A percentile compares a stretch with the other conserved stretches of the same genome.
Evolutionary conservation across 1,140 invertebrate genomes (phyloP).

Genomic region (Neomicropteryx cornuta): DNA sequence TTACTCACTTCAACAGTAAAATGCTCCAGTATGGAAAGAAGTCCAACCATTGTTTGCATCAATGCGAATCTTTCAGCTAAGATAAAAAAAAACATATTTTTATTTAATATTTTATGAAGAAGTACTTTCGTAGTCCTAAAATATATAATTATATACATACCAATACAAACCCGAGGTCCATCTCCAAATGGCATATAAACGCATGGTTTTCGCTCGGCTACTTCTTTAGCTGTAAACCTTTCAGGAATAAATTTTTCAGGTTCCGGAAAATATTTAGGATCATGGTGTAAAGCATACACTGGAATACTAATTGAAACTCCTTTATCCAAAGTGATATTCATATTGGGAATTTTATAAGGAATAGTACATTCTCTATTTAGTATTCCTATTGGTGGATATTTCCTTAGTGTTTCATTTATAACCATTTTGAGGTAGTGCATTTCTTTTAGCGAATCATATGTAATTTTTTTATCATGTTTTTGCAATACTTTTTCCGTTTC

Average conservation of each 20-base stretch:
- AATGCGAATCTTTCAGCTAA: no score
- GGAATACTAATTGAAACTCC: constrained; percentile 37
- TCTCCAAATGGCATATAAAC: not conserved
- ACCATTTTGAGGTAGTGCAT: constrained; percentile 36
- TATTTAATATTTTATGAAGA: no score
- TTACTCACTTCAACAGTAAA: no score
- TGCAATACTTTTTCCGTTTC: constrained; percentile 29
- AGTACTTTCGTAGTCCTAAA: no score
- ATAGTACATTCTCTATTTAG: constrained; percentile 29
- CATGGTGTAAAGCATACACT: constrained; percentile 35
- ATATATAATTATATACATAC: no score
- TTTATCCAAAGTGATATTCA: constrained; percentile 26
- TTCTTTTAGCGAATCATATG: constrained; percentile 41
- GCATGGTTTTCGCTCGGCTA: constrained; percentile 16
- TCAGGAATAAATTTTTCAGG: no score
- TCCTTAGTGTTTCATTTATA: constrained; percentile 32
- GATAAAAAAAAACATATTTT: no score
- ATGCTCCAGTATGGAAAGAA: no score
- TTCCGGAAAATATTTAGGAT: constrained; percentile 48
- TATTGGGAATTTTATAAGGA: constrained; percentile 31
- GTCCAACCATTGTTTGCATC: no score
- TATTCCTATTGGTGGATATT: constrained; percentile 37
- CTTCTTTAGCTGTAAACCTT: constrained; percentile 56
- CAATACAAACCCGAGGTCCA: not conserved
- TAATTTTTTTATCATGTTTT: constrained; percentile 31